Conservation (phyloP, 2,797 vertebrate genomes). For the Orestias chungarensis region DNA sequence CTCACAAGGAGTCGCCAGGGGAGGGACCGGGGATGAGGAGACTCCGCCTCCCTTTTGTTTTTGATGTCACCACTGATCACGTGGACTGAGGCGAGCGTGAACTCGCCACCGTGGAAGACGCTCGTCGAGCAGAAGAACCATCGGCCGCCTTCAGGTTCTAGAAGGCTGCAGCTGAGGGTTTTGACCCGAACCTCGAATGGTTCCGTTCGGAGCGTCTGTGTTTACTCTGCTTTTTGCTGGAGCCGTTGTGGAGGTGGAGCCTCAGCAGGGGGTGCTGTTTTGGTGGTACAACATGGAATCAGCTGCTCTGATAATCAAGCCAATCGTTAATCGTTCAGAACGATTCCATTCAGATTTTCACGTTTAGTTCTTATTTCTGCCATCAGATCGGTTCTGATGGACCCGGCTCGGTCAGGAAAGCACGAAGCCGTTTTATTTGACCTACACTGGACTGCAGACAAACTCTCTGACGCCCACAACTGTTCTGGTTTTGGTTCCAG, state of each 20-base stretch:
- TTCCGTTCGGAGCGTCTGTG: background rate
- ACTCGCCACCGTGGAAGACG: background rate
- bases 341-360: background rate
- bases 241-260: background rate
- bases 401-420: no score
- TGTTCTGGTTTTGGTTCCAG: background rate
- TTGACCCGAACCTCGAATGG: background rate
- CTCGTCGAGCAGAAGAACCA: background rate
- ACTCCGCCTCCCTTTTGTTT: conserved; percentile 53
- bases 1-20: conserved; percentile 23
- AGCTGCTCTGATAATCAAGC: conserved; percentile 5
- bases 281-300: background rate
- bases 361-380: no score
- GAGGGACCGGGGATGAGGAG: conserved; percentile 66
- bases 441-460: no score
- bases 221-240: conserved; percentile 2
- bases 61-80: conserved; percentile 63
- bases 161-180: no score
- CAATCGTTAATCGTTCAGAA: no score
- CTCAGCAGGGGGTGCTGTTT: background rate
- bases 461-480: no score
- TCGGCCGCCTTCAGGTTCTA: conserved; percentile 37
- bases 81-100: conserved; percentile 20
- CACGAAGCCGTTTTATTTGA: no score
- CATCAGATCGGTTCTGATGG: background rate